These are phyloP conservation scores for Eustalomyia histrio DNA, from an alignment of 2,888 invertebrate species.

Conservation along the genomic window DNA sequence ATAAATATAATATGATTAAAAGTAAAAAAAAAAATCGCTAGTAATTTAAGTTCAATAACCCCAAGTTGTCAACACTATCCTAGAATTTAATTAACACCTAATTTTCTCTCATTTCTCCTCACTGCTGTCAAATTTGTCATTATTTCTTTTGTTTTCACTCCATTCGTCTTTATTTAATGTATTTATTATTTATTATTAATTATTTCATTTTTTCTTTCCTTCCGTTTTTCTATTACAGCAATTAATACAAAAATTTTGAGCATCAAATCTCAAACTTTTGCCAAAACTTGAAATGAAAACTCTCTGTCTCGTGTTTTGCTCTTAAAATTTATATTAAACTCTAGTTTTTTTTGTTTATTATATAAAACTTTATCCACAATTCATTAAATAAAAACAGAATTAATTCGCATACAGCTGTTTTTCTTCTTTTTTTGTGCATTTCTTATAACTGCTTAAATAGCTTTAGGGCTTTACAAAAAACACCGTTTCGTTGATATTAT, in stretches of 20 bases:
- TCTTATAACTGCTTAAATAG: conserved; percentile 65
- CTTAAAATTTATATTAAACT: too few relatives aligned
- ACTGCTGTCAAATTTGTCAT: neutral
- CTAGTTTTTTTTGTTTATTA: conserved; percentile 51
- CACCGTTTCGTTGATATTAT: conserved; percentile 61
- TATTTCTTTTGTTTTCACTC: neutral
- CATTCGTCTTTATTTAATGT: neutral
- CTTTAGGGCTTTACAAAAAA: conserved; percentile 64
- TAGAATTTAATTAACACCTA: too few relatives aligned
- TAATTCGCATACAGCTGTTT: conserved; percentile 66
- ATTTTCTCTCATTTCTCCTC: neutral
- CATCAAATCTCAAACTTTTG: neutral
- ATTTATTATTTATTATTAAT: neutral
- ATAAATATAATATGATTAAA: too few relatives aligned
- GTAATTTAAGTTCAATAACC: too few relatives aligned
- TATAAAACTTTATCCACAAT: conserved; percentile 60
- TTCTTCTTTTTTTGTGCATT: neutral
- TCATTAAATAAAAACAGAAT: conserved; percentile 47
- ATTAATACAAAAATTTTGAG: neutral
- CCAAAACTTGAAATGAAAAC: neutral
- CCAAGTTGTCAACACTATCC: too few relatives aligned
- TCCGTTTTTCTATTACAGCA: neutral
- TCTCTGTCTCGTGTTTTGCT: neutral
- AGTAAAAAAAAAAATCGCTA: too few relatives aligned
- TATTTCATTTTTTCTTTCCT: neutral